These are phyloP conservation scores for Magallana gigas DNA, from an alignment of 1,140 invertebrate species.

Conservation along the genomic window DNA sequence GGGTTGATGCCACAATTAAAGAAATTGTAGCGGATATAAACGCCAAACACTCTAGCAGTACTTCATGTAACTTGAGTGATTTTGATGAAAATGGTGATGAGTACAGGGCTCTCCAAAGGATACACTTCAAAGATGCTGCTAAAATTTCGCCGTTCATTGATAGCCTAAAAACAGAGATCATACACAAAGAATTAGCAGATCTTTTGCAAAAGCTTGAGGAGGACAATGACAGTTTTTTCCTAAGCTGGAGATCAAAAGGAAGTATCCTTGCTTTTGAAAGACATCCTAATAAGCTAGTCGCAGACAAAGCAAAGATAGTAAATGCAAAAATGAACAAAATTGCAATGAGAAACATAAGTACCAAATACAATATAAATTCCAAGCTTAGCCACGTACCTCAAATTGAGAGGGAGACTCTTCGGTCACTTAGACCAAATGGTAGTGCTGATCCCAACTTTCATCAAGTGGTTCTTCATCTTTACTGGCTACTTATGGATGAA, in stretches of 20 bases:
- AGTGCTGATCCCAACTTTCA: not conserved
- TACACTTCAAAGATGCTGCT: not conserved
- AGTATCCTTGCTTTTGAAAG: not conserved
- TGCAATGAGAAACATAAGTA: constrained; percentile 6
- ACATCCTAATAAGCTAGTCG: not conserved
- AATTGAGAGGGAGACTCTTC: constrained; percentile 40
- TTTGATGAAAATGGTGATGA: not conserved
- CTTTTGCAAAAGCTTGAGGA: constrained; percentile 11
- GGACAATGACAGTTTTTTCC: not conserved
- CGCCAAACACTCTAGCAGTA: not conserved
- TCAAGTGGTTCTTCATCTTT: not conserved
- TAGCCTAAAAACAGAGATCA: constrained; percentile 34
- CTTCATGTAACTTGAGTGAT: not conserved
- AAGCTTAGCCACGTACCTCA: not conserved
- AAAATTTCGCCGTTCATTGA: not conserved
- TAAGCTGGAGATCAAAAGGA: not conserved
- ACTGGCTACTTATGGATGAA: constrained; percentile 42
- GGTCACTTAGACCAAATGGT: constrained; percentile 22
- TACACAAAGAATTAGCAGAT: not conserved
- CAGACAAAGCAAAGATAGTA: constrained; percentile 1
- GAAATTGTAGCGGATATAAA: not conserved
- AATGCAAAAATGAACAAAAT: constrained; percentile 12
- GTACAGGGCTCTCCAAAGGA: not conserved
- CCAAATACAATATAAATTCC: constrained; percentile 23
- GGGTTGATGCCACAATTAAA: not conserved